Evolutionary conservation across 1,140 invertebrate genomes (phyloP), one percentile per base, ranked within the genome.

Genomic region (Drosophila mayri): DNA sequence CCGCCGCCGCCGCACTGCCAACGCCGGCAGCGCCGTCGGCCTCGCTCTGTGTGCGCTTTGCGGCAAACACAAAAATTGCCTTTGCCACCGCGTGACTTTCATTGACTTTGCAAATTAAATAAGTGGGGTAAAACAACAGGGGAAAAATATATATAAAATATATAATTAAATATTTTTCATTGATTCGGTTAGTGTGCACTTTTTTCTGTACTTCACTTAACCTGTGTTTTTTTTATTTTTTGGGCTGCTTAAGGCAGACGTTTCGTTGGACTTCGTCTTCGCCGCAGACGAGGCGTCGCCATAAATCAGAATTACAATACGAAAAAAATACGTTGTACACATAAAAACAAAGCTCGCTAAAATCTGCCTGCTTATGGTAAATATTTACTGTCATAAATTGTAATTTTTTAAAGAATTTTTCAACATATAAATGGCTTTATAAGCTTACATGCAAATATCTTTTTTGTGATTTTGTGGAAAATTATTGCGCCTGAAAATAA

Each of bases 201-300:
- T 61, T 73, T 49, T 66, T 37, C 40, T 58, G 37, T 30, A 38
- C 37, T 54, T 9, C 16, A 62, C 46, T 52, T 54, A 1, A 28
- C 20, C 49, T 40, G 41, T 18, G n/a, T 38, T 66, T 18, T 43
- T 18, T 61, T 43, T n/a, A 43, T 46, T 25, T 47, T 58, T 35
- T 74, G 40, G 73, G 62, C 35, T 64, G 58, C 49, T 37, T 52
- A n/a, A 75, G 22, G 61, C 62, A 50, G 61, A 44, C 64, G 30
- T 25, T 66, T 47, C 28, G 57, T 63, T 62, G 43, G 44, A 67
- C 32, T 54, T 37, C 20, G 63, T 40, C 64, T 52, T 28, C 58
- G 32, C 18, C 37, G 47, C 80, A 88, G 84, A 88, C 84, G 63
- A 52, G 59, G 44, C 62, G 85, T 84, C 84, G 84, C 80, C 84